Base-by-base conservation (phyloP, 1,140 invertebrate species). In the Sminthurinus signatus region DNA sequence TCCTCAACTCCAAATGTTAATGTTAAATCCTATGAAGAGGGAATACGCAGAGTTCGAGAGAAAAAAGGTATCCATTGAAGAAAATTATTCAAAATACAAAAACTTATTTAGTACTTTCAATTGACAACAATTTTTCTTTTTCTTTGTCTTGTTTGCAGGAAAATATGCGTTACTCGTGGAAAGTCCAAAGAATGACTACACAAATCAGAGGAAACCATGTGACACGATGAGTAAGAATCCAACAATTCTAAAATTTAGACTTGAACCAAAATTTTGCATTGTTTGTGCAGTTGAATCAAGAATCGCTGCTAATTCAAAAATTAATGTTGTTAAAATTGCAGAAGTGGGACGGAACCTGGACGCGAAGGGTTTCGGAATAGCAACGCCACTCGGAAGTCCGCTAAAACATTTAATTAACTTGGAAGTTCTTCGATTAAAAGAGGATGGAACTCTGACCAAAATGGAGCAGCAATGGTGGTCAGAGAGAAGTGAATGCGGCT, bases 121-220 rank as follows among this genome's bases (percentile, higher is more conserved):
- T n/a, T n/a, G n/a, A n/a, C n/a, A n/a, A n/a, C n/a, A n/a, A n/a
- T n/a, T n/a, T n/a, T n/a, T n/a, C n/a, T n/a, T n/a, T n/a, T n/a
- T n/a, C n/a, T n/a, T n/a, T n/a, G n/a, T n/a, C n/a, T n/a, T n/a
- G n/a, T 28, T 31, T 55, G 2, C 32, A 69, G 68, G 70, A 21
- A 82, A 85, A 74, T 86, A 86, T 74, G 85, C 85, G 19, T 83
- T 84, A 71, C 75, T 86, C 10, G 73, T 86, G 21, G 85, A 86
- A 75, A 84, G 83, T 8, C 82, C 83, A 10, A 80, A 80, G 59
- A 85, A 86, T 68, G 85, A 86, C 72, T 86, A 85, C 72, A 77
- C 80, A 50, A 86, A 85, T 74, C 84, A 83, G 67, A 73, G 81
- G 60, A 77, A 80, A 61, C 65, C 65, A 2, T 70, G 68, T 73